Evolutionary conservation across 2,888 invertebrate genomes (phyloP), one percentile per base, ranked within the genome.

Genomic region (Anthoptus insignis): DNA sequence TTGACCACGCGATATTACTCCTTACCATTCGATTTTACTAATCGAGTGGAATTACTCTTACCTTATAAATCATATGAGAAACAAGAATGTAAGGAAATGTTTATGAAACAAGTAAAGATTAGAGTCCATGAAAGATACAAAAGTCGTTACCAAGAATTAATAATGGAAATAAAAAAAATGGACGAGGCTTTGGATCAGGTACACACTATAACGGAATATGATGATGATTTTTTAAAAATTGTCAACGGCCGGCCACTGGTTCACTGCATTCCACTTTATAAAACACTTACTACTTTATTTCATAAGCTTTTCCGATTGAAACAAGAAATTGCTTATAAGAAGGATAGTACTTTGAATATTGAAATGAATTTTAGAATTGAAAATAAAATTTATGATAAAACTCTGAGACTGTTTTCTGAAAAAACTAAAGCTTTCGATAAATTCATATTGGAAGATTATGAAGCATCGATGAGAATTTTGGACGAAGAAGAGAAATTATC

Each of bases 371-470:
- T 94, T 52, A 85, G 85, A 63, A 86, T 93, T 67, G 96, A 96
- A 82, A 84, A 92, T 52, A 79, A 87, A 69, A 81, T 86, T 49
- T 94, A 95, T 60, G 83, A 94, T 8, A 73, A 81, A 52, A 91
- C 94, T 54, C 83, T 89, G 70, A 85, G 87, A 68, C 86, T 86
- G 71, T 94, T 94, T 75, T 86, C 86, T 60, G 80, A 83, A 16
- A 95, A 95, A 81, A 91, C 93, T 0, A 92, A 93, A 68, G 85
- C 87, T 59, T 95, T 96, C 70, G 95, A 96, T 71, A 85, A 86
- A 37, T 96, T 95, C 76, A 87, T 96, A 60, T 93, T 93, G 2
- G 87, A 92, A 70, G 95, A 96, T 79, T 95, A 96, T 76, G 82
- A 87, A 5, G 91, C 90, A 42, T 95, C 96, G 1, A 95, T 95